phyloP scores from a whole-genome alignment of 1,140 invertebrate species.

The Saccostrea glomerata region DNA sequence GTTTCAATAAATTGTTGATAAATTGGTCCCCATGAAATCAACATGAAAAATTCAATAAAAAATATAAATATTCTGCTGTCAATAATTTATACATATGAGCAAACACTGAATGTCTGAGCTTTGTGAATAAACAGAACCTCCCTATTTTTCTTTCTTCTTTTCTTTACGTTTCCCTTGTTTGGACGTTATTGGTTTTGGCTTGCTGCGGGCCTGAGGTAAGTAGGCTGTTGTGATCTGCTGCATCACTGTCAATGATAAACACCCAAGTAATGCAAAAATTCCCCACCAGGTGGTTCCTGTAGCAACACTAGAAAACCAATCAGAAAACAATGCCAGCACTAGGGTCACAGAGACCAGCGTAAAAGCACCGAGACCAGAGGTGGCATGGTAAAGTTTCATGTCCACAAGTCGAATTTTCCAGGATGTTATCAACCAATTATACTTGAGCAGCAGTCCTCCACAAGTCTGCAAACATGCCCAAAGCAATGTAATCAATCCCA shows the following conservation, averaged over 20 bases:
- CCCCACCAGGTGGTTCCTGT: conserved; percentile 74
- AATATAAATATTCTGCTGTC: too few species aligned
- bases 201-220: conserved; percentile 58
- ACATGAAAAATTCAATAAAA: too few species aligned
- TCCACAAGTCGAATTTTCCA: conserved; percentile 67
- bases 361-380: conserved; percentile 74
- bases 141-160: conserved; percentile 23
- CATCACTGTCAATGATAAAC: conserved; percentile 73
- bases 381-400: conserved; percentile 77
- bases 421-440: conserved; percentile 62
- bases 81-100: too few species aligned
- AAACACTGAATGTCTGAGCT: too few species aligned
- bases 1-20: too few species aligned
- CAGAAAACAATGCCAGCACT: conserved; percentile 72
- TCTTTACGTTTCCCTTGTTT: conserved; percentile 11
- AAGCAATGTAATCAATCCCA: conserved; percentile 72
- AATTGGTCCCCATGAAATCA: too few species aligned
- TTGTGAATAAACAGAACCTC: background rate
- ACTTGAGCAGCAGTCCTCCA: conserved; percentile 73
- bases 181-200: background rate
- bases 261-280: conserved; percentile 66
- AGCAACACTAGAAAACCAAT: conserved; percentile 72
- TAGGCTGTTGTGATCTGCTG: conserved; percentile 74
- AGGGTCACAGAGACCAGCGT: conserved; percentile 67
- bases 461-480: conserved; percentile 69